A percentile compares a stretch with the other conserved stretches of the same genome.
phyloP scores from a whole-genome alignment of 2,888 invertebrate species.

The Slavum lentiscoides region DNA sequence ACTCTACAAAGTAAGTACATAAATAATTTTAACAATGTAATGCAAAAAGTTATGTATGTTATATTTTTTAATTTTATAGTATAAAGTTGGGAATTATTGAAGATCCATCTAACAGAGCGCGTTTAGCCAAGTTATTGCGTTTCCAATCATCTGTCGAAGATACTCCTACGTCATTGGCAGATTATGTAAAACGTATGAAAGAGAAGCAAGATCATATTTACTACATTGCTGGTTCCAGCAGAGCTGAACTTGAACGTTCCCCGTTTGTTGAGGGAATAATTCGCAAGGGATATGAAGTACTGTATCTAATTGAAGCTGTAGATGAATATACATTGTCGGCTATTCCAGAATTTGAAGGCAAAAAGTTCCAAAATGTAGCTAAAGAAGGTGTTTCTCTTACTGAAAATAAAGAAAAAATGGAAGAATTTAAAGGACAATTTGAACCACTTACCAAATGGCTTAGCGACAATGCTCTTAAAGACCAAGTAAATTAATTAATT shows the following conservation, averaged over 20 bases:
- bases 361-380: conserved; percentile 99
- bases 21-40: not conserved
- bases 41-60: not conserved
- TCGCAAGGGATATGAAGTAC: conserved; percentile 91
- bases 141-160: conserved; percentile 78
- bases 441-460: conserved; percentile 93
- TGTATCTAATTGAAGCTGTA: conserved; percentile 93
- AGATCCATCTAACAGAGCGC: conserved; percentile 93
- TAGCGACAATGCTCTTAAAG: conserved; percentile 77
- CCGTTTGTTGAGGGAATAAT: conserved; percentile 95
- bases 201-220: conserved; percentile 91
- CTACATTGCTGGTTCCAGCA: conserved; percentile 90
- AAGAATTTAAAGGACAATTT: conserved; percentile 75
- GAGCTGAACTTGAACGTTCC: conserved; percentile 81
- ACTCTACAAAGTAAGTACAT: conserved; percentile 84
- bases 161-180: conserved; percentile 72
- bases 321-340: conserved; percentile 97
- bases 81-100: conserved; percentile 96
- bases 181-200: conserved; percentile 95
- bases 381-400: conserved; percentile 93
- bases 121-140: conserved; percentile 89
- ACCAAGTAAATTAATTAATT: conserved; percentile 64
- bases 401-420: conserved; percentile 77
- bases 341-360: conserved; percentile 96
- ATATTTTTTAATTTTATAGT: conserved; percentile 61